These are phyloP conservation scores for Pseudobourletiella spinata DNA, from an alignment of 1,140 invertebrate species.

Conservation along the genomic window DNA sequence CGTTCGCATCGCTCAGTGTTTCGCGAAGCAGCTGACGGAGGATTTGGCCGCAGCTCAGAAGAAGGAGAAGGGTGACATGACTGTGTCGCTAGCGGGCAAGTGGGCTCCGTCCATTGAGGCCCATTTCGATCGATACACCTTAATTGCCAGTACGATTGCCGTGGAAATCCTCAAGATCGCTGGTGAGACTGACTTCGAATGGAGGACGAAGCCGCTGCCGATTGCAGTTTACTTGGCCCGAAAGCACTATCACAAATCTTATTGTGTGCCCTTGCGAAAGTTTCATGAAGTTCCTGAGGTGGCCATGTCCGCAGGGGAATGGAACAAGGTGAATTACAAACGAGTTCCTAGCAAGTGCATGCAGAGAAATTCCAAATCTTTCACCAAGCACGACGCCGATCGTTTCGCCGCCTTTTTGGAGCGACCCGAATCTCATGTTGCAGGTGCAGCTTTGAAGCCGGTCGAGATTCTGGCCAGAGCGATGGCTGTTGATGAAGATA, in stretches of 20 bases:
- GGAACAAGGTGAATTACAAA: constrained; percentile 25
- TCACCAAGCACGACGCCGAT: constrained; percentile 22
- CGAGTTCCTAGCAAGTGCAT: constrained; percentile 31
- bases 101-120: constrained; percentile 31
- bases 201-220: background rate
- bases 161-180: constrained; percentile 8
- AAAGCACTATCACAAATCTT: constrained; percentile 29
- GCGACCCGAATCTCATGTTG: constrained; percentile 15
- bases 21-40: constrained; percentile 13
- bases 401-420: constrained; percentile 18
- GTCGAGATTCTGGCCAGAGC: constrained; percentile 17
- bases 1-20: constrained; percentile 17
- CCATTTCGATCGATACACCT: constrained; percentile 26
- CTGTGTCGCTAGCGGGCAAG: constrained; percentile 22
- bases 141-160: constrained; percentile 24
- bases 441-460: constrained; percentile 31
- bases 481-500: background rate
- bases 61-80: background rate
- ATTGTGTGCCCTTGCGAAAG: constrained; percentile 18
- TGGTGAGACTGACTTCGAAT: background rate
- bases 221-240: constrained; percentile 15
- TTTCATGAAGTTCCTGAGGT: constrained; percentile 22
- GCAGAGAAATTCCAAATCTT: constrained; percentile 24
- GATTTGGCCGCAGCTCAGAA: constrained; percentile 1
- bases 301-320: constrained; percentile 19